phyloP scores from a whole-genome alignment of 1,140 invertebrate species.

The Aphidius gifuensis region DNA sequence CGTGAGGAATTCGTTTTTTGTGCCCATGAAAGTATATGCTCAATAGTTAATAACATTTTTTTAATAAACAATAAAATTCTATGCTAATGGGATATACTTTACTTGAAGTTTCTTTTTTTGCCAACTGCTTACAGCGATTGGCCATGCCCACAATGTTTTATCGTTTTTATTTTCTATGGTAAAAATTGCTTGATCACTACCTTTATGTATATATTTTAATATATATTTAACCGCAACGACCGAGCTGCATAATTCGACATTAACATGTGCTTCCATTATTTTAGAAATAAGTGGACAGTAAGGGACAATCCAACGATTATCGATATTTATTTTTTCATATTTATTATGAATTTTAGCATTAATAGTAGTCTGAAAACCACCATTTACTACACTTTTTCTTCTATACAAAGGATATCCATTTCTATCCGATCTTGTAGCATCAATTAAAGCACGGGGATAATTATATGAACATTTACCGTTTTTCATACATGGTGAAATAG shows the following conservation, averaged over 20 bases:
- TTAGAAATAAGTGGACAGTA: slow-evolving; percentile 38
- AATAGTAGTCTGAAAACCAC: background rate
- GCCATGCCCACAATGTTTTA: too few species aligned
- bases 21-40: too few species aligned
- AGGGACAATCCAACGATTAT: slow-evolving; percentile 49
- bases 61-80: too few species aligned
- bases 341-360: slow-evolving; percentile 2
- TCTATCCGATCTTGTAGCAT: slow-evolving; percentile 41
- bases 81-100: too few species aligned
- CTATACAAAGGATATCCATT: slow-evolving; percentile 27
- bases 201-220: slow-evolving; percentile 51
- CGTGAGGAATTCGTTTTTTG: too few species aligned
- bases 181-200: slow-evolving; percentile 36
- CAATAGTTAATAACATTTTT: too few species aligned
- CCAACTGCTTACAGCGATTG: too few species aligned
- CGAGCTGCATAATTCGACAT: slow-evolving; percentile 45
- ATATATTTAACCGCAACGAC: slow-evolving; percentile 49
- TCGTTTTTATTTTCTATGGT: slow-evolving; percentile 31
- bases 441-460: slow-evolving; percentile 33
- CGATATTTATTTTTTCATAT: slow-evolving; percentile 26
- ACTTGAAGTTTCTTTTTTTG: too few species aligned
- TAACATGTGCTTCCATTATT: slow-evolving; percentile 42
- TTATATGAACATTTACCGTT: slow-evolving; percentile 47
- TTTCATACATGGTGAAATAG: slow-evolving; percentile 46
- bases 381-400: slow-evolving; percentile 15